phyloP scores from a whole-genome alignment of 2,888 invertebrate species.

The Tortricodes alternella region DNA sequence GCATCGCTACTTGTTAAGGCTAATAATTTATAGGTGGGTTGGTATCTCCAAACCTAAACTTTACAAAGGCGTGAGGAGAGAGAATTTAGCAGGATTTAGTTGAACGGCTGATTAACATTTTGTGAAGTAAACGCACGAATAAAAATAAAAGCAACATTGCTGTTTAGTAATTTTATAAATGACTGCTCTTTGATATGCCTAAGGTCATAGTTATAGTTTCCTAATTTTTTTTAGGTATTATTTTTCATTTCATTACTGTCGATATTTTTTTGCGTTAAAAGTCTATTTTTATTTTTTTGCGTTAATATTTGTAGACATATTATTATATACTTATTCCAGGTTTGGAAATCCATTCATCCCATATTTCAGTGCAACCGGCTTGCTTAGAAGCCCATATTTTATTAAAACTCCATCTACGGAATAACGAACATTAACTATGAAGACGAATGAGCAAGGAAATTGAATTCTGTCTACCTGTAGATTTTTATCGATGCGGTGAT shows the following conservation, averaged over 20 bases:
- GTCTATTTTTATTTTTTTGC: too few relatives aligned
- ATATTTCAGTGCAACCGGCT: neutral
- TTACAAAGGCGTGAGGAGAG: conserved; percentile 13
- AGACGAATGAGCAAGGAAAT: conserved; percentile 13
- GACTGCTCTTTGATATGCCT: too few relatives aligned
- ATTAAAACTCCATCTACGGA: conserved; percentile 14
- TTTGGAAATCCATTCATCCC: neutral
- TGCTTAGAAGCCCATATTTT: neutral
- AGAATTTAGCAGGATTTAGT: conserved; percentile 6
- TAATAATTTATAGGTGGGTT: conserved; percentile 20
- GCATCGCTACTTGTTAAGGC: conserved; percentile 11
- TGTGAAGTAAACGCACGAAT: too few relatives aligned
- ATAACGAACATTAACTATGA: conserved; percentile 15
- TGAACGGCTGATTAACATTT: conserved; percentile 19
- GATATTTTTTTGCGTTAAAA: too few relatives aligned
- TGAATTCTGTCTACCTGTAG: conserved; percentile 4
- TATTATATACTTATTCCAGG: too few relatives aligned
- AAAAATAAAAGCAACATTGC: too few relatives aligned
- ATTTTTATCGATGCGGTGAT: conserved; percentile 11
- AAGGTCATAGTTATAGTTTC: too few relatives aligned
- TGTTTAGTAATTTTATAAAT: too few relatives aligned
- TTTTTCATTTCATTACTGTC: too few relatives aligned
- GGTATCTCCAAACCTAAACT: conserved; percentile 19
- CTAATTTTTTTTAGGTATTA: too few relatives aligned
- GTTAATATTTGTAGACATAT: too few relatives aligned